phyloP scores from a whole-genome alignment of 2,797 vertebrate genomes.

The Peromyscus eremicus region DNA sequence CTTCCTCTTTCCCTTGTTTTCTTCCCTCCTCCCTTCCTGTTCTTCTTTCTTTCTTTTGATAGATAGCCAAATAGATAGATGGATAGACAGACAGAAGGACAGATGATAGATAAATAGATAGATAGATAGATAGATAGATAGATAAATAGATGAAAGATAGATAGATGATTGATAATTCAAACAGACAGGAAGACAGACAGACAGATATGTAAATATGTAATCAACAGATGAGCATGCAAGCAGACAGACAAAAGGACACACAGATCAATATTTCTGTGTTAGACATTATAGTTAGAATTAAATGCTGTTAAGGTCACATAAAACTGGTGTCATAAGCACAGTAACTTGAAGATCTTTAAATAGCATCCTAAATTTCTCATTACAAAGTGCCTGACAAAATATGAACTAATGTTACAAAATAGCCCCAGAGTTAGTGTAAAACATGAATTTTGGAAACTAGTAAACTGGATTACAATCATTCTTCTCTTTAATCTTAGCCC shows the following conservation, averaged over 20 bases:
- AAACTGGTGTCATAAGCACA: neutral
- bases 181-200: neutral
- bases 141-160: neutral
- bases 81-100: neutral
- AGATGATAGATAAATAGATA: neutral
- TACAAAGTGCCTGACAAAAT: conserved; percentile 13
- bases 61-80: neutral
- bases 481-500: conserved; percentile 54
- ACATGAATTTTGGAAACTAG: neutral
- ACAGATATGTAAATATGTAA: neutral
- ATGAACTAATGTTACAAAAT: conserved; percentile 14
- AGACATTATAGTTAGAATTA: neutral
- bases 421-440: conserved; percentile 6
- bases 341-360: conserved; percentile 19
- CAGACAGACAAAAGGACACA: neutral
- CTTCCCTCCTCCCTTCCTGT: fast-evolving
- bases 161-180: neutral
- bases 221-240: too few species aligned
- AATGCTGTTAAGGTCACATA: neutral
- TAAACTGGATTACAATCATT: neutral
- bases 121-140: neutral
- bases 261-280: neutral
- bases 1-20: neutral
- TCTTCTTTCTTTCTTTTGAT: neutral
- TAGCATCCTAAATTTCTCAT: neutral